These are phyloP conservation scores for Tachina grossa DNA, from an alignment of 2,888 invertebrate genomes.

Conservation along the genomic window DNA sequence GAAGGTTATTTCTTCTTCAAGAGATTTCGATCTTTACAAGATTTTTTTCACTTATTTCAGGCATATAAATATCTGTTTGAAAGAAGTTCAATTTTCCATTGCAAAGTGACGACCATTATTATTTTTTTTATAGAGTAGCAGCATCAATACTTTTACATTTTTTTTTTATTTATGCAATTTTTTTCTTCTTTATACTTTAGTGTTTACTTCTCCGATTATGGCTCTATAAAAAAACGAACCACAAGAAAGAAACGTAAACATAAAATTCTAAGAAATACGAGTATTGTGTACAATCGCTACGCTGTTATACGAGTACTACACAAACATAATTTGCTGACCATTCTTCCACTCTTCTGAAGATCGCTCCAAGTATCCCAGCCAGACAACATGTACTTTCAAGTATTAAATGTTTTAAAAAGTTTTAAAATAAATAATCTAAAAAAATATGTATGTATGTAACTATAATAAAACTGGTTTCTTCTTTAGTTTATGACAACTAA, in stretches of 20 bases:
- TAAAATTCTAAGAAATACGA: constrained; percentile 66
- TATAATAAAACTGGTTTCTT: constrained; percentile 69
- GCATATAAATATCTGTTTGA: too few species aligned
- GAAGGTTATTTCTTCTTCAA: not conserved
- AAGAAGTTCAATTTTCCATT: not conserved
- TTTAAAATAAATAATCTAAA: not conserved
- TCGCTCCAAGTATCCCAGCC: constrained; percentile 25
- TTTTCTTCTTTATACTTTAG: constrained; percentile 24
- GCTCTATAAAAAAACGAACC: not conserved
- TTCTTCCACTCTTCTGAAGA: not conserved
- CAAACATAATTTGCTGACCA: constrained; percentile 14
- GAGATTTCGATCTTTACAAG: not conserved
- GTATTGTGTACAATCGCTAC: constrained; percentile 54
- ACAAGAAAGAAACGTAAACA: constrained; percentile 53
- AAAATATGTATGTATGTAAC: constrained; percentile 22
- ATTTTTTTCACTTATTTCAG: too few species aligned
- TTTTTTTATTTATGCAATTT: constrained; percentile 12
- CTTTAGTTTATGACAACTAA: constrained; percentile 59
- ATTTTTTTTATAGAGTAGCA: not conserved
- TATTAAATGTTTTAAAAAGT: constrained; percentile 36
- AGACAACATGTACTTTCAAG: constrained; percentile 32
- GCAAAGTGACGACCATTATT: too few species aligned
- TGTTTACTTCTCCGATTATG: constrained; percentile 47
- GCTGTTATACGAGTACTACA: constrained; percentile 34
- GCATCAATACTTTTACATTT: not conserved